Conservation (phyloP, 2,113 vertebrate species). For the Cryptomyrus ogoouensis region DNA sequence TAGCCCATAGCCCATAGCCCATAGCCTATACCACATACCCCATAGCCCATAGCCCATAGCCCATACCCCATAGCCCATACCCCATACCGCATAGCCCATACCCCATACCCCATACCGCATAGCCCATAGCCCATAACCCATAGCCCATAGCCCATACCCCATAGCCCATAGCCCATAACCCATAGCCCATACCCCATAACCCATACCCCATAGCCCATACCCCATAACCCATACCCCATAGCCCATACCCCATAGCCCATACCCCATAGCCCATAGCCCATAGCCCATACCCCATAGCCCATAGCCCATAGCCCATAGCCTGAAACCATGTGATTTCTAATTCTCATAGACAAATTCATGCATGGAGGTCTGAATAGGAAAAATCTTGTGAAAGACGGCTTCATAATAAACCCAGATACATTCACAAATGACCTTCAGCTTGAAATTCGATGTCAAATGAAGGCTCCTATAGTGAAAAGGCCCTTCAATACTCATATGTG, state of each 20-base stretch:
- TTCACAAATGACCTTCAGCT: background rate
- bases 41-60: background rate
- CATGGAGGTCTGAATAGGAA: constrained; percentile 24
- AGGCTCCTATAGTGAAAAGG: background rate
- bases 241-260: background rate
- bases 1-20: background rate
- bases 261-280: background rate
- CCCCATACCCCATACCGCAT: background rate
- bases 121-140: background rate
- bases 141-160: background rate
- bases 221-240: background rate
- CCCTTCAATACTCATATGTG: background rate
- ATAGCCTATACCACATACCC: background rate
- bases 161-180: background rate
- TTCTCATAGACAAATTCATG: constrained; percentile 25
- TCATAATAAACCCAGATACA: constrained; percentile 34
- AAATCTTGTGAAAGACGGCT: background rate
- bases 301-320: background rate
- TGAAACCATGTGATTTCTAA: constrained; percentile 39
- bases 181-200: background rate
- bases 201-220: background rate
- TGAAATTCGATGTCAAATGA: background rate
- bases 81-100: background rate
- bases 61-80: background rate
- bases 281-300: background rate